A percentile compares a stretch with the other conserved stretches of the same genome.
These are phyloP conservation scores for Dinocampus coccinellae DNA, from an alignment of 2,888 invertebrate species.

Conservation along the genomic window DNA sequence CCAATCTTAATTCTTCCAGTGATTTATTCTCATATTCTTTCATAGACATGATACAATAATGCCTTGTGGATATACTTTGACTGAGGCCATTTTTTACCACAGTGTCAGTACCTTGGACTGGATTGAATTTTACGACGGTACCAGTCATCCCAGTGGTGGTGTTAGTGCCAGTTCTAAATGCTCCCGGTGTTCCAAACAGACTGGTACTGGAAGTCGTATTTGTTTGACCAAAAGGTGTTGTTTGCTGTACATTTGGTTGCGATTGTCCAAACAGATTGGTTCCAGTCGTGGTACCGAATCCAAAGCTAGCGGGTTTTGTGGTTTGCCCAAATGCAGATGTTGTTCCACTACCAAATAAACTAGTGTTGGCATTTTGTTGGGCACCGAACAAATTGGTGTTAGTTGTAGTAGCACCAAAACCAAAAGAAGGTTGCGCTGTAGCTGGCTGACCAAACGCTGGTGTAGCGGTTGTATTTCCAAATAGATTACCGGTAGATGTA, in stretches of 20 bases:
- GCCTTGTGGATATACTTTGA: constrained; percentile 90
- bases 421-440: constrained; percentile 71
- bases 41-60: constrained; percentile 98
- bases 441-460: constrained; percentile 77
- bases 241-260: constrained; percentile 64
- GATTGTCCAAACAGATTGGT: constrained; percentile 77
- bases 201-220: constrained; percentile 71
- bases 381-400: constrained; percentile 67
- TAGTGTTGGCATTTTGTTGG: constrained; percentile 72
- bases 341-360: constrained; percentile 75
- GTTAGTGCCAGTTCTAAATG: constrained; percentile 56
- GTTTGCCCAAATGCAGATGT: constrained; percentile 77
- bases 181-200: constrained; percentile 67
- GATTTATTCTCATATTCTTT: constrained; percentile 97
- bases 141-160: constrained; percentile 73
- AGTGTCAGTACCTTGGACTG: constrained; percentile 90
- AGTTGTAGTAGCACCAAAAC: constrained; percentile 66
- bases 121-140: constrained; percentile 86
- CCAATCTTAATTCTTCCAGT: constrained; percentile 92
- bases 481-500: constrained; percentile 72
- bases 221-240: constrained; percentile 70
- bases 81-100: constrained; percentile 90
- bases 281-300: constrained; percentile 73
- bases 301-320: constrained; percentile 74
- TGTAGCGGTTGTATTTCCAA: constrained; percentile 75